Conservation (phyloP, 1,140 invertebrate species). For the Solenopsis invicta region DNA sequence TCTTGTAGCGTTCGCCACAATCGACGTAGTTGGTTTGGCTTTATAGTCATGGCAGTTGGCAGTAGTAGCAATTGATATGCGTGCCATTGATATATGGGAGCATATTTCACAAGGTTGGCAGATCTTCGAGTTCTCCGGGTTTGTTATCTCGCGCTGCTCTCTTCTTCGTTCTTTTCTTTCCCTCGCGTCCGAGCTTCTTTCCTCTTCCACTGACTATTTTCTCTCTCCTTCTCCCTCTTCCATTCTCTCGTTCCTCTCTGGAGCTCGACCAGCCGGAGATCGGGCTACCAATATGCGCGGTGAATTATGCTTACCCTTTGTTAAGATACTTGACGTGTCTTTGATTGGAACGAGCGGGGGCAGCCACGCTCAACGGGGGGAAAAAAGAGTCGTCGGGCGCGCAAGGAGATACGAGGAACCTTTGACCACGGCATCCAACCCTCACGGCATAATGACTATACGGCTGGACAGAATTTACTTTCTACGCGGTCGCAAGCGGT, state of each 20-base stretch:
- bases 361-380: constrained; percentile 41
- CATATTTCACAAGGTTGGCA: constrained; percentile 79
- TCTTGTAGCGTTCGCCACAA: constrained; percentile 52
- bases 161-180: constrained; percentile 13
- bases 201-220: neutral
- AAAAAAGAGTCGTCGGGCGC: neutral
- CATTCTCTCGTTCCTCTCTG: constrained; percentile 7
- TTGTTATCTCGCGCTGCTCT: constrained; percentile 69
- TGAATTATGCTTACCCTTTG: constrained; percentile 76
- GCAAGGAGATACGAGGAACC: constrained; percentile 67
- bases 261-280: constrained; percentile 53
- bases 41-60: constrained; percentile 79
- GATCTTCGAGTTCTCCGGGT: constrained; percentile 67
- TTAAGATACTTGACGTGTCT: constrained; percentile 75
- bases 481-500: constrained; percentile 37
- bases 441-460: constrained; percentile 37
- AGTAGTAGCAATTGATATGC: constrained; percentile 80
- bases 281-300: constrained; percentile 73
- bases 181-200: constrained; percentile 1
- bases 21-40: constrained; percentile 68
- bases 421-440: constrained; percentile 61
- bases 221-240: neutral
- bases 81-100: constrained; percentile 77
- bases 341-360: constrained; percentile 72
- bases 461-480: constrained; percentile 66